Evolutionary conservation across 2,797 vertebrate species (phyloP), one percentile per base, ranked within the genome.

Genomic region (Jordanella pulchra): DNA sequence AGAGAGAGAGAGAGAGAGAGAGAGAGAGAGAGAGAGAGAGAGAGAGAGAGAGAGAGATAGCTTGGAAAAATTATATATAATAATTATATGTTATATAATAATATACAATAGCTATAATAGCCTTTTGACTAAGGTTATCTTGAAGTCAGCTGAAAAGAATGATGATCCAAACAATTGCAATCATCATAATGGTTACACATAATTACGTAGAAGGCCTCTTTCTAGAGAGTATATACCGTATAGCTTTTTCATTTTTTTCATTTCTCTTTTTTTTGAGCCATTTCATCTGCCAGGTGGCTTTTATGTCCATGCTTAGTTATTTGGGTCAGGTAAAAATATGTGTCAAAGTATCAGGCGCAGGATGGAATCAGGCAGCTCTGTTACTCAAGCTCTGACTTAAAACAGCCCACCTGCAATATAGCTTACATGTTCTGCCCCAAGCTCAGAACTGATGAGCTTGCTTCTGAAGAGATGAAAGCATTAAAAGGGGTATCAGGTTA

Each of bases 211-310:
- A 47, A 45, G 55, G 35, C 25, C 27, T 32, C 2, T 65, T 72
- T 68, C 54, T 7, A 64, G 17, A 39, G 44, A 27, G 15, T 14
- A n/a, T 54, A 60, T n/a, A n/a, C 35, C 5, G 35, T 61, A 61
- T 47, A 53, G 50, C 47, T 60, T 60, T 61, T n/a, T n/a, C n/a
- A n/a, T n/a, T n/a, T n/a, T n/a, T n/a, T n/a, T n/a, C n/a, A n/a
- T n/a, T n/a, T n/a, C n/a, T n/a, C n/a, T n/a, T n/a, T n/a, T n/a
- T n/a, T n/a, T n/a, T n/a, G n/a, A n/a, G n/a, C n/a, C n/a, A n/a
- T 65, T 42, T 71, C 18, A 69, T 78, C 76, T 73, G 23, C 48
- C 71, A 45, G 35, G 27, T 71, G 60, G 35, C 39, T 44, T 74
- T 69, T 70, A 72, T 68, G 71, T 69, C 58, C 35, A 23, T 44